A percentile compares a stretch with the other conserved stretches of the same genome.
Conservation (phyloP, 1,140 invertebrate genomes). For the roundworm (Caenorhabditis elegans) region DNA sequence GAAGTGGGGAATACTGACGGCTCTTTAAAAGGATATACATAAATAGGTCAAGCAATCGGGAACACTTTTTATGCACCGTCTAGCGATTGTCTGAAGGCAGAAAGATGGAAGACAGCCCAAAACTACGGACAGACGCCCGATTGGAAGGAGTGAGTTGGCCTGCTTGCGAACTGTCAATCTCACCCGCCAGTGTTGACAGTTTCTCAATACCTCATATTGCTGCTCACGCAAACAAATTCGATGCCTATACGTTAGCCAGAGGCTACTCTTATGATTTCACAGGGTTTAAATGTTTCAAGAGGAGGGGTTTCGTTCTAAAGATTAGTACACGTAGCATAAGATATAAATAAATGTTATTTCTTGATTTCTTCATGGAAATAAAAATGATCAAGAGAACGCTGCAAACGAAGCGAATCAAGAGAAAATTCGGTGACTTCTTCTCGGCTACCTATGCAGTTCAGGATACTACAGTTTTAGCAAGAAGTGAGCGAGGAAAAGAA, state of each 20-base stretch:
- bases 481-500: background rate
- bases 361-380: background rate
- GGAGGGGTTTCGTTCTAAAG: too few relatives aligned
- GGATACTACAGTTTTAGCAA: background rate
- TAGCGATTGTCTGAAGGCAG: background rate
- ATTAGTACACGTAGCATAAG: background rate
- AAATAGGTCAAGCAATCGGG: slow-evolving; percentile 30
- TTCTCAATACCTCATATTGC: background rate
- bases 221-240: background rate
- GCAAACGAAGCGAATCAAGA: background rate
- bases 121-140: slow-evolving; percentile 17
- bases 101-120: background rate
- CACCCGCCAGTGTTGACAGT: slow-evolving; percentile 31
- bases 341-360: background rate
- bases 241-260: background rate
- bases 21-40: slow-evolving; percentile 16
- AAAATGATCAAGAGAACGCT: background rate
- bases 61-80: slow-evolving; percentile 29
- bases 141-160: slow-evolving; percentile 26
- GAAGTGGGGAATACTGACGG: background rate
- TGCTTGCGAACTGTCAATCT: slow-evolving; percentile 30
- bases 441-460: background rate
- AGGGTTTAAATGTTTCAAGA: too few relatives aligned
- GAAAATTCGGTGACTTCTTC: background rate
- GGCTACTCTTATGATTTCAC: too few relatives aligned